phyloP scores from a whole-genome alignment of 2,888 invertebrate genomes.

The Chorisops tibialis region DNA sequence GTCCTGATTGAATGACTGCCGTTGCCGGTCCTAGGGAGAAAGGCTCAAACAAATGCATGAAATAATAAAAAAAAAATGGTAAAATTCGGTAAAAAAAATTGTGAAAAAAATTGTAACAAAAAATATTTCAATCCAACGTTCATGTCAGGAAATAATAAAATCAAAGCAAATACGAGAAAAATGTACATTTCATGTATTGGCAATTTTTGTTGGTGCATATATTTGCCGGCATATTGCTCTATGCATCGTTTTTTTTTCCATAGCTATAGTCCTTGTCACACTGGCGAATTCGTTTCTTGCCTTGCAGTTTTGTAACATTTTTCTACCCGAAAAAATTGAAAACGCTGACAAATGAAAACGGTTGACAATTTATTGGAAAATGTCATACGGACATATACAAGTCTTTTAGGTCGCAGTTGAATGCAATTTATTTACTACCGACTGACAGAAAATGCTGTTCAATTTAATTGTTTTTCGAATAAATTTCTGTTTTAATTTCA shows the following conservation, averaged over 20 bases:
- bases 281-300: constrained; percentile 13
- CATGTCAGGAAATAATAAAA: constrained; percentile 35
- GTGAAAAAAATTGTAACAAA: constrained; percentile 23
- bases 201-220: constrained; percentile 8
- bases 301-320: constrained; percentile 1
- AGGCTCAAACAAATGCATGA: constrained; percentile 15
- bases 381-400: no score
- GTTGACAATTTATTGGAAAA: constrained; percentile 1
- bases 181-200: constrained; percentile 34
- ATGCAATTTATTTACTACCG: no score
- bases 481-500: no score
- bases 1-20: constrained; percentile 30
- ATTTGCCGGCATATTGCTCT: constrained; percentile 3
- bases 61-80: constrained; percentile 24
- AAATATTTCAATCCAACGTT: constrained; percentile 33
- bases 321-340: constrained; percentile 11
- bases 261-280: not conserved
- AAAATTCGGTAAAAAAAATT: constrained; percentile 7
- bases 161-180: constrained; percentile 34
- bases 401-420: no score
- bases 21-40: not conserved
- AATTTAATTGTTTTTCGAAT: no score
- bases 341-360: constrained; percentile 22
- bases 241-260: not conserved
- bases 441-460: no score